These are phyloP conservation scores for Cyclura pinguis DNA, from an alignment of 2,797 vertebrate species.

Conservation along the genomic window DNA sequence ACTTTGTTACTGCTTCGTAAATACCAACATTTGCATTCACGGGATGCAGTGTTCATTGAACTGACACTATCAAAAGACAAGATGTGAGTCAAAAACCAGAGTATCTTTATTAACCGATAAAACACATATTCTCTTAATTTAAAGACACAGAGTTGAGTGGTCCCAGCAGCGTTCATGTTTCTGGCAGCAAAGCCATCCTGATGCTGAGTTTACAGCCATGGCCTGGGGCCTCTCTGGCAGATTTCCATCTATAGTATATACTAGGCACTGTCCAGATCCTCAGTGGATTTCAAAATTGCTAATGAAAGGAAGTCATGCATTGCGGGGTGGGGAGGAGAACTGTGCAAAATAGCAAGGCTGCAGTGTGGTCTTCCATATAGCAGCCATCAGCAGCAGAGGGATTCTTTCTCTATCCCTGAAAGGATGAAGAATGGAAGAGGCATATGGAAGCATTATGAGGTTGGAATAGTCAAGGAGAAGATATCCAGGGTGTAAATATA, in stretches of 20 bases:
- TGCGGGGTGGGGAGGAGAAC: neutral
- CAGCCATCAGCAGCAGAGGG: neutral
- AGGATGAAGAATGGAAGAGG: neutral
- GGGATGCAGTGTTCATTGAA: neutral
- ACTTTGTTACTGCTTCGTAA: neutral
- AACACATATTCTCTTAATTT: neutral
- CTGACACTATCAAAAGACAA: neutral
- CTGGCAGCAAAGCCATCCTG: slow-evolving; percentile 9
- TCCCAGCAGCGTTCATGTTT: neutral
- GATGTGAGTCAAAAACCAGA: slow-evolving; percentile 33
- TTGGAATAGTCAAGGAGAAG: neutral
- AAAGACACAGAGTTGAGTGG: slow-evolving; percentile 14
- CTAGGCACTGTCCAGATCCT: neutral
- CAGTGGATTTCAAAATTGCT: slow-evolving; percentile 25
- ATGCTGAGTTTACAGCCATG: slow-evolving; percentile 26
- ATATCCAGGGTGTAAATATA: neutral
- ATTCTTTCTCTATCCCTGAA: neutral
- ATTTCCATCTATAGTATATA: neutral
- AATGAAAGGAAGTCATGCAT: slow-evolving; percentile 24
- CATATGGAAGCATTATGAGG: neutral
- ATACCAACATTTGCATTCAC: slow-evolving; percentile 19
- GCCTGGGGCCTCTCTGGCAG: neutral
- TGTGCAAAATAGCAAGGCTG: slow-evolving; percentile 24
- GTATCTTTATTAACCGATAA: slow-evolving; percentile 50
- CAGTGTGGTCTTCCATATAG: neutral